Percentiles rank a stretch among this genome's conserved stretches.
phyloP scores from a whole-genome alignment of 2,888 invertebrate species.

The Drosophila neonasuta region DNA sequence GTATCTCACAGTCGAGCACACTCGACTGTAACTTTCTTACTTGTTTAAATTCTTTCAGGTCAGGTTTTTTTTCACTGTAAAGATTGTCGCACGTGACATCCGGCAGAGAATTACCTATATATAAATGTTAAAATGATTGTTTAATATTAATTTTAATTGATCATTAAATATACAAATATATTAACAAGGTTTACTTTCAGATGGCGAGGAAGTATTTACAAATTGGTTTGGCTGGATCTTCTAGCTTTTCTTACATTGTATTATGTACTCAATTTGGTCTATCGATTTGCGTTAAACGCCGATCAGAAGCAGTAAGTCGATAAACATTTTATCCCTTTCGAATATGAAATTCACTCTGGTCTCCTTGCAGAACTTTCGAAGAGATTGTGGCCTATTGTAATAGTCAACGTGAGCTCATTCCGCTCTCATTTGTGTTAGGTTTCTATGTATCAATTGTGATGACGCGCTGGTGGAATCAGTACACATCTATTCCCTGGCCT shows the following conservation, averaged over 20 bases:
- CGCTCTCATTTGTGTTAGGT: conserved; percentile 95
- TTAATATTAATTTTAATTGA: no score
- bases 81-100: no score
- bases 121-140: no score
- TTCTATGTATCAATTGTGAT: conserved; percentile 97
- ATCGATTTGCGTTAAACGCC: conserved; percentile 87
- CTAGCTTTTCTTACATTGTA: conserved; percentile 90
- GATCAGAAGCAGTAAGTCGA: conserved; percentile 86
- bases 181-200: conserved; percentile 84
- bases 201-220: conserved; percentile 98
- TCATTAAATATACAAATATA: not conserved
- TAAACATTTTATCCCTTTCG: not conserved
- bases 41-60: no score
- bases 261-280: conserved; percentile 89
- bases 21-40: no score
- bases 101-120: no score
- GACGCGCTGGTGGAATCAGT: conserved; percentile 96
- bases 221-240: conserved; percentile 95
- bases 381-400: conserved; percentile 92
- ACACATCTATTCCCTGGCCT: conserved; percentile 91
- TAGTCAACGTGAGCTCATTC: conserved; percentile 93
- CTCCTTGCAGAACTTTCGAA: conserved; percentile 87
- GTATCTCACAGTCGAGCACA: no score
- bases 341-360: conserved; percentile 31
- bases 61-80: no score